phyloP scores from a whole-genome alignment of 2,888 invertebrate genomes.

The Drosophila atroscutellata region DNA sequence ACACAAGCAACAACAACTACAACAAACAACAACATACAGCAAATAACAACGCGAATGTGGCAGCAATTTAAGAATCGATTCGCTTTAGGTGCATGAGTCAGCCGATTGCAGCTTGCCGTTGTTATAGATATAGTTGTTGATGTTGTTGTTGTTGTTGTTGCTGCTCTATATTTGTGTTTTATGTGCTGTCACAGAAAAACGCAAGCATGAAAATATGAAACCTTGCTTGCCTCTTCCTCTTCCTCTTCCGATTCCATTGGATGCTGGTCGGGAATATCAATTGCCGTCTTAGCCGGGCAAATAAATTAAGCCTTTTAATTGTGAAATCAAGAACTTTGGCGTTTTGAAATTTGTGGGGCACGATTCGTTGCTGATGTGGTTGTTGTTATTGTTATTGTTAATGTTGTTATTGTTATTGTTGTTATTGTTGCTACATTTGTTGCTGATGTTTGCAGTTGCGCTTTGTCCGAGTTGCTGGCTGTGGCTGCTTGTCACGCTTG shows the following conservation, averaged over 20 bases:
- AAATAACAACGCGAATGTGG: conserved; percentile 30
- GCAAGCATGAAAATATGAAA: conserved; percentile 57
- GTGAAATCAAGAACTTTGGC: conserved; percentile 70
- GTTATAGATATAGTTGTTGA: conserved; percentile 17
- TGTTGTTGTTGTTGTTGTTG: conserved; percentile 15
- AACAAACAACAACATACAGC: conserved; percentile 34
- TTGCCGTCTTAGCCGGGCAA: conserved; percentile 45
- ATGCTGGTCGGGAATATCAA: conserved; percentile 37
- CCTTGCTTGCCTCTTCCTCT: conserved; percentile 36
- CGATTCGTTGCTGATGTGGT: conserved; percentile 47
- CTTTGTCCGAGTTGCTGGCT: conserved; percentile 14
- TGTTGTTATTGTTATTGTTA: conserved; percentile 9
- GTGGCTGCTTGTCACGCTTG: conserved; percentile 61
- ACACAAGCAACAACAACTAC: conserved; percentile 10
- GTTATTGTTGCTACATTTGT: conserved; percentile 28
- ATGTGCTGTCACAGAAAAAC: conserved; percentile 68
- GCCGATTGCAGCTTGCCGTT: conserved; percentile 34
- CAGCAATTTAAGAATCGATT: conserved; percentile 52
- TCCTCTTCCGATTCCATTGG: conserved; percentile 27
- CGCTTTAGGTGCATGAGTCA: conserved; percentile 59
- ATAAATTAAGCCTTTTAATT: conserved; percentile 73
- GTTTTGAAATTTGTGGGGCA: conserved; percentile 51
- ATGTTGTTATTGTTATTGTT: conserved; percentile 16
- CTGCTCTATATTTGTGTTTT: conserved; percentile 48
- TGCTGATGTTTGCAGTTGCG: conserved; percentile 27